Conservation (phyloP, 2,113 vertebrate species). For the Tupaia tana region DNA sequence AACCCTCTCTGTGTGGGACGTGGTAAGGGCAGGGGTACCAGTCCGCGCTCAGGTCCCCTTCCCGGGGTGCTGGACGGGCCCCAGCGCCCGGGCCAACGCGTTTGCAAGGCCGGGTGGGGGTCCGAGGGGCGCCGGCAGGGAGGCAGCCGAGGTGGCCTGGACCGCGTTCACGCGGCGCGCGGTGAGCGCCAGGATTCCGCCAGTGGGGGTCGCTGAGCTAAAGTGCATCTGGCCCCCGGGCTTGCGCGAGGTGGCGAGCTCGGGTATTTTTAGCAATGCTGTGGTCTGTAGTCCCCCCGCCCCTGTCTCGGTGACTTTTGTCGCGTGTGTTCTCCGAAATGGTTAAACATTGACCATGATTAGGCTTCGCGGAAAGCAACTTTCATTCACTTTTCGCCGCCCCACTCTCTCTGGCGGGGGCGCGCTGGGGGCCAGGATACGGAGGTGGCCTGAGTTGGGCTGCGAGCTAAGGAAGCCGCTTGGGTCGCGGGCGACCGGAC, state of each 20-base stretch:
- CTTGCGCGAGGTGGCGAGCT: background rate
- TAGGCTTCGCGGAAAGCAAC: conserved; percentile 47
- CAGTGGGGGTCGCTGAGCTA: conserved; percentile 79
- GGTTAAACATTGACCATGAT: background rate
- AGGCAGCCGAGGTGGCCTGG: background rate
- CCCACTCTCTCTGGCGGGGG: background rate
- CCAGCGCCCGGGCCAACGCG: background rate
- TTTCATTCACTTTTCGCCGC: conserved; percentile 3
- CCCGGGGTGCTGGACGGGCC: fast-evolving
- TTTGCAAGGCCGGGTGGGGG: background rate
- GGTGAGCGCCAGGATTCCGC: background rate
- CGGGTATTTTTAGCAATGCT: conserved; percentile 40
- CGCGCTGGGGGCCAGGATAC: background rate
- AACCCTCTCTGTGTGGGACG: background rate
- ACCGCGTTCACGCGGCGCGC: background rate
- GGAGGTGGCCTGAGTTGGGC: background rate
- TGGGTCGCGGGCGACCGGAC: background rate
- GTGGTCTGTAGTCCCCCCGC: background rate
- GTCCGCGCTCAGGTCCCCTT: fast-evolving
- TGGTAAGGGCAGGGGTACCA: background rate
- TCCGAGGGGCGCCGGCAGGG: background rate
- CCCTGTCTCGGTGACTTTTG: background rate
- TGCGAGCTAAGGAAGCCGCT: background rate
- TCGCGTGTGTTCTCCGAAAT: background rate
- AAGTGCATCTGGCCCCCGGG: conserved; percentile 39